Percentiles rank a stretch among this genome's conserved stretches.
Evolutionary conservation across 2,797 vertebrate species (phyloP).

Genomic region (Agapornis canus): DNA sequence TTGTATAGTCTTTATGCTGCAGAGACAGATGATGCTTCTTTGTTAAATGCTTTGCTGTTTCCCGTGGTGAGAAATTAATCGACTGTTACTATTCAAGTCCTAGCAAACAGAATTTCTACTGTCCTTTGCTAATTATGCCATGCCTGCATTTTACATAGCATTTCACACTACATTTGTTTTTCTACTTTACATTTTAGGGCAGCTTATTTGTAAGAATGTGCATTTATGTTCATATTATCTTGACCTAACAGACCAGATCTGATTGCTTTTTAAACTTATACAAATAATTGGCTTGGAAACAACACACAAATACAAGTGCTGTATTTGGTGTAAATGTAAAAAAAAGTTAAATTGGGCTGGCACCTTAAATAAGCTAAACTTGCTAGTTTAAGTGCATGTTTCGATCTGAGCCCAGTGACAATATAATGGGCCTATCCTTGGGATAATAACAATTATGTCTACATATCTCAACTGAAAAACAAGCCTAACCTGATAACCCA

Average conservation of each 20-base stretch:
- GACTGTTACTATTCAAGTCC: constrained; percentile 64
- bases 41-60: constrained; percentile 65
- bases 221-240: constrained; percentile 63
- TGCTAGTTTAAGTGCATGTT: not conserved
- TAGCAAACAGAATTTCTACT: constrained; percentile 65
- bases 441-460: not conserved
- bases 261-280: constrained; percentile 51
- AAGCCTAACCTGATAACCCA: not conserved
- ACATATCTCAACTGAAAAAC: not conserved
- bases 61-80: constrained; percentile 70
- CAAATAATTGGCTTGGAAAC: constrained; percentile 40
- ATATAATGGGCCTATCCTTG: not conserved
- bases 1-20: not conserved
- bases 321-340: not conserved
- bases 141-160: constrained; percentile 43
- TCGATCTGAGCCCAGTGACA: not conserved
- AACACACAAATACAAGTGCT: constrained; percentile 4
- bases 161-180: constrained; percentile 73
- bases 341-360: constrained; percentile 36
- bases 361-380: constrained; percentile 18
- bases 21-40: constrained; percentile 53
- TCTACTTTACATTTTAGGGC: constrained; percentile 61
- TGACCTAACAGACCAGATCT: constrained; percentile 65
- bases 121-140: constrained; percentile 66
- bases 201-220: constrained; percentile 59